These are phyloP conservation scores for Scarus forsteni DNA, from an alignment of 2,797 vertebrate species.

Conservation along the genomic window DNA sequence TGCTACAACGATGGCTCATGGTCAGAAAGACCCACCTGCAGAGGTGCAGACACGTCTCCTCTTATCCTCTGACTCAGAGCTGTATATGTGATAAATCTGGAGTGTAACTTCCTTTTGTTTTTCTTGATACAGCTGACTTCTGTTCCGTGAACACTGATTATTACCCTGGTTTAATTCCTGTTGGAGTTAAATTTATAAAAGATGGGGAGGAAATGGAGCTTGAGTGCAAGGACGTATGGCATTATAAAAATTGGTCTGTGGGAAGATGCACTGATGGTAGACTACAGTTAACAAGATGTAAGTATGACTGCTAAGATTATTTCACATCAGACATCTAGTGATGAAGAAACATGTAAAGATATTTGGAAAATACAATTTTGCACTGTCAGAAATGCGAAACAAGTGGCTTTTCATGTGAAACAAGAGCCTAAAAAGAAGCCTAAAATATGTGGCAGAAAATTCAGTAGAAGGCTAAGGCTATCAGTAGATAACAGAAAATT, in stretches of 20 bases:
- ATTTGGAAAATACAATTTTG: too few relatives aligned
- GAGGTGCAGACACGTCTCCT: slow-evolving; percentile 26
- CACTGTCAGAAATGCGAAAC: too few relatives aligned
- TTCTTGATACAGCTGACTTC: slow-evolving; percentile 28
- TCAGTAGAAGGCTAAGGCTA: too few relatives aligned
- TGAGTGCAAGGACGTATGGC: rapidly evolving
- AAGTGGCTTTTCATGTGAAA: too few relatives aligned
- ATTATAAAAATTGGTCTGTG: rapidly evolving
- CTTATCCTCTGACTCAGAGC: rapidly evolving
- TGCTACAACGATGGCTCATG: slow-evolving; percentile 54
- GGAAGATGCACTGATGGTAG: rapidly evolving
- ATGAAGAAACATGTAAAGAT: too few relatives aligned
- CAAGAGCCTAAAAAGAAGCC: too few relatives aligned
- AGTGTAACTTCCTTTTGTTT: background rate
- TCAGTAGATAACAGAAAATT: too few relatives aligned
- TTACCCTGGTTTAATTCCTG: rapidly evolving
- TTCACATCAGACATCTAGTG: background rate
- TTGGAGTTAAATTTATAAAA: rapidly evolving
- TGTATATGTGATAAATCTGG: background rate
- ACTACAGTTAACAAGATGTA: rapidly evolving
- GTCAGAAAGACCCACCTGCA: slow-evolving; percentile 42
- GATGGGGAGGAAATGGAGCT: rapidly evolving
- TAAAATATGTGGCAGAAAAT: too few relatives aligned
- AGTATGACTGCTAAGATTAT: slow-evolving; percentile 30
- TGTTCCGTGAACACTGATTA: slow-evolving; percentile 8